Percentiles rank a stretch among this genome's conserved stretches.
phyloP scores from a whole-genome alignment of 2,797 vertebrate species.

The Cyprinella venusta region DNA sequence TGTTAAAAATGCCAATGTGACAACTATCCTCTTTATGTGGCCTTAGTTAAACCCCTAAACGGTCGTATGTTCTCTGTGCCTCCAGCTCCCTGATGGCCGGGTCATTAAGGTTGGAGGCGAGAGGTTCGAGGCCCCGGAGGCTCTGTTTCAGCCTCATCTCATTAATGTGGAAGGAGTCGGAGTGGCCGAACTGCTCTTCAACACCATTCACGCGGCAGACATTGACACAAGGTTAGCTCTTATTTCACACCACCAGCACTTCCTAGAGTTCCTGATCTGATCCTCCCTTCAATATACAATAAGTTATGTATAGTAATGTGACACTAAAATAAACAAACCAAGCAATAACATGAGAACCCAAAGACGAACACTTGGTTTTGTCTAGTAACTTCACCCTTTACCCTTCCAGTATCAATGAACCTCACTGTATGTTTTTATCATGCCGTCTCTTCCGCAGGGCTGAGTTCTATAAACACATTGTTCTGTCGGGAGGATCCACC shows the following conservation, averaged over 20 bases:
- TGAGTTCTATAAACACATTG: constrained; percentile 99
- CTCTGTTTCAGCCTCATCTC: constrained; percentile 98
- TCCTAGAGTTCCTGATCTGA: background rate
- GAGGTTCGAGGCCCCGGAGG: constrained; percentile 96
- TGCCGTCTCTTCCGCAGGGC: constrained; percentile 74
- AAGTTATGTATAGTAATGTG: background rate
- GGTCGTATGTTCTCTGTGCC: background rate
- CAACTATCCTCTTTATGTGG: constrained; percentile 13
- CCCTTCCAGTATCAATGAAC: background rate
- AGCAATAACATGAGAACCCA: background rate
- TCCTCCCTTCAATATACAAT: background rate
- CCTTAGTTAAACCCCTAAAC: background rate
- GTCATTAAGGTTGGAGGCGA: constrained; percentile 99
- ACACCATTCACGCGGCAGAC: constrained; percentile 98
- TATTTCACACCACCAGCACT: background rate
- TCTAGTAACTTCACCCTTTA: constrained; percentile 28
- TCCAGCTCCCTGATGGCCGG: constrained; percentile 94
- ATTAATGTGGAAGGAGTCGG: constrained; percentile 99
- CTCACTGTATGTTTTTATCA: background rate
- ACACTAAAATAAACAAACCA: background rate
- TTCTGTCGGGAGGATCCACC: constrained; percentile 96
- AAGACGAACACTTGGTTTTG: no score
- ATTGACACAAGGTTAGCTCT: constrained; percentile 92
- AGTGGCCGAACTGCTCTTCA: constrained; percentile 97
- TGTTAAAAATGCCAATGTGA: no score